A percentile compares a stretch with the other conserved stretches of the same genome.
Evolutionary conservation across 2,797 vertebrate genomes (phyloP).

Genomic region (Acrocephalus scirpaceus): DNA sequence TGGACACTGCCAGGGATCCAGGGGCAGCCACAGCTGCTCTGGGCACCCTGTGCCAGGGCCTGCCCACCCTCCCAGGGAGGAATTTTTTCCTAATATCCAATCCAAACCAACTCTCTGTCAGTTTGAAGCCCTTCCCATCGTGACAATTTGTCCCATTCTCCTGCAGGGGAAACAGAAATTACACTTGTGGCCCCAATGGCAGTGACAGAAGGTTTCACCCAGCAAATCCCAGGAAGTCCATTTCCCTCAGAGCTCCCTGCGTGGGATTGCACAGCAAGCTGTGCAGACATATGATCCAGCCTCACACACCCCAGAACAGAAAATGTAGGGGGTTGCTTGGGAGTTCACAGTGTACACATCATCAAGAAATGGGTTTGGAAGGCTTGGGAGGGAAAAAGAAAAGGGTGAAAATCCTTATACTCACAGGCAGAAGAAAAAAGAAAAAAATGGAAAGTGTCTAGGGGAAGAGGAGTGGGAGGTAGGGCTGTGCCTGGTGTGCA

Average conservation of each 20-base stretch:
- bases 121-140: not conserved
- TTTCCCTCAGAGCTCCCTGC: not conserved
- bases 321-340: not conserved
- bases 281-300: not conserved
- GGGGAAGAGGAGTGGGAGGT: constrained; percentile 29
- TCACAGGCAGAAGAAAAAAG: not conserved
- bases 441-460: not conserved
- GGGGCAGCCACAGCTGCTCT: not conserved
- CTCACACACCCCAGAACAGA: not conserved
- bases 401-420: not conserved
- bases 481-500: not conserved
- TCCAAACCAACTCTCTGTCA: not conserved
- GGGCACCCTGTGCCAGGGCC: not conserved
- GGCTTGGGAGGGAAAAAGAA: not conserved
- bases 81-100: not conserved
- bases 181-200: not conserved
- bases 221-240: not conserved
- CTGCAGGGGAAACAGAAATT: not conserved
- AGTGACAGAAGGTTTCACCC: not conserved
- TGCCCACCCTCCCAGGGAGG: rapidly evolving
- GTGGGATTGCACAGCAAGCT: not conserved
- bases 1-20: not conserved
- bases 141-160: not conserved
- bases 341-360: not conserved
- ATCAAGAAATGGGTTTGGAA: not conserved